Conservation (phyloP, 2,113 vertebrate genomes). For the Pycnonotus jocosus region DNA sequence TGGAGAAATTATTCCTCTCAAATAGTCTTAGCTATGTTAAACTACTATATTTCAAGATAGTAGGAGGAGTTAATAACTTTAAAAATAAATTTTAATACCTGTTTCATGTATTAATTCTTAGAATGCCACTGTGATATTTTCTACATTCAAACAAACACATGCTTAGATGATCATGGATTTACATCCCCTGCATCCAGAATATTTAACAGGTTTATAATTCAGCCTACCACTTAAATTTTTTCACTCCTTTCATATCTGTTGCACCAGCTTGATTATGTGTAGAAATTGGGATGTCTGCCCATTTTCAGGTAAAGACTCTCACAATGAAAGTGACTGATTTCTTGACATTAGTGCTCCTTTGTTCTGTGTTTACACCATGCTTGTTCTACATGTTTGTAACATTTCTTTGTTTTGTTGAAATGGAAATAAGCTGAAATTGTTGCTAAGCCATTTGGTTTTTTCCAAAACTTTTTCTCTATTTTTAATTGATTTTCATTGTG, state of each 20-base stretch:
- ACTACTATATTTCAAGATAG: background rate
- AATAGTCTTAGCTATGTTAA: background rate
- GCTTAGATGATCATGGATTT: background rate
- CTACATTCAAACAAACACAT: background rate
- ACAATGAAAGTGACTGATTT: background rate
- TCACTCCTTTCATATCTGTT: constrained; percentile 15
- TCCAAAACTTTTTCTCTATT: background rate
- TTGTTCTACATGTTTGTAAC: constrained; percentile 56
- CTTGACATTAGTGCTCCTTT: constrained; percentile 42
- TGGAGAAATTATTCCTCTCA: background rate
- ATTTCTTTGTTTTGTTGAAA: constrained; percentile 38
- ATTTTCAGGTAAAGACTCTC: constrained; percentile 3
- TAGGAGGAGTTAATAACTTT: background rate
- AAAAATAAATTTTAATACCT: background rate
- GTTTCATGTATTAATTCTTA: background rate
- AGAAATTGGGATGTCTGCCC: constrained; percentile 11
- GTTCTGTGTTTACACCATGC: constrained; percentile 57
- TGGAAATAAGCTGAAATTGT: constrained; percentile 38
- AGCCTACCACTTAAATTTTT: background rate
- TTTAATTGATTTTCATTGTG: constrained; percentile 76
- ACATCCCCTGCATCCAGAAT: background rate
- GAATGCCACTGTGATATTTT: background rate
- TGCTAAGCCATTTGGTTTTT: constrained; percentile 41
- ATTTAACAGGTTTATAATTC: background rate
- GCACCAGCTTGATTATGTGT: constrained; percentile 4